A percentile compares a stretch with the other conserved stretches of the same genome.
Evolutionary conservation across 2,797 vertebrate species (phyloP).

Genomic region (Sebastes minor): DNA sequence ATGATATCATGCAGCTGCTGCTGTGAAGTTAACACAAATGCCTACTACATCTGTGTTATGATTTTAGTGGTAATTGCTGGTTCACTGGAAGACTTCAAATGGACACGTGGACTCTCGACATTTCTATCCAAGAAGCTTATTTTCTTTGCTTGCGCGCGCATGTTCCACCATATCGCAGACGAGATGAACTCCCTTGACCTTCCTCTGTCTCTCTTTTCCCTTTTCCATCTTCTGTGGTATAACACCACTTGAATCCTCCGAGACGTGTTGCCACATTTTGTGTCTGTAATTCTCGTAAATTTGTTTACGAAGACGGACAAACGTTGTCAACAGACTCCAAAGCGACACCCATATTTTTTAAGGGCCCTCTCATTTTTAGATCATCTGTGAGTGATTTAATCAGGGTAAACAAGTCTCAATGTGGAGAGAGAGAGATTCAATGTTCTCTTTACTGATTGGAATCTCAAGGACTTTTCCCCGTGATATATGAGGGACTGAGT

Average conservation of each 20-base stretch:
- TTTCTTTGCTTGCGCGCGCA: constrained; percentile 41
- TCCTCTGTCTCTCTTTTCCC: constrained; percentile 7
- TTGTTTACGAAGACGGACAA: constrained; percentile 50
- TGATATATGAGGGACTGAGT: constrained; percentile 69
- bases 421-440: constrained; percentile 38
- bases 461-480: constrained; percentile 66
- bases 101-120: constrained; percentile 35
- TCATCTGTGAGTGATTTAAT: constrained; percentile 74
- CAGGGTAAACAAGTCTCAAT: constrained; percentile 53
- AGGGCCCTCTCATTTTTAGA: constrained; percentile 53
- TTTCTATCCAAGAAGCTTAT: constrained; percentile 48
- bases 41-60: constrained; percentile 67
- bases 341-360: constrained; percentile 53
- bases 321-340: constrained; percentile 47
- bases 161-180: constrained; percentile 44
- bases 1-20: constrained; percentile 39
- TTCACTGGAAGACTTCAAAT: constrained; percentile 58
- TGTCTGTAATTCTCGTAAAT: constrained; percentile 37
- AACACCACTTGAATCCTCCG: constrained; percentile 19
- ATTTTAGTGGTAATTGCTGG: constrained; percentile 54
- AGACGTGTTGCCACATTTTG: constrained; percentile 40
- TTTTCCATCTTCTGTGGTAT: constrained; percentile 21
- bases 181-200: constrained; percentile 61
- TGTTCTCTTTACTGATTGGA: constrained; percentile 65
- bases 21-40: constrained; percentile 39